Base-by-base conservation (phyloP, 2,888 invertebrate genomes). In the Apotomis capreana region DNA sequence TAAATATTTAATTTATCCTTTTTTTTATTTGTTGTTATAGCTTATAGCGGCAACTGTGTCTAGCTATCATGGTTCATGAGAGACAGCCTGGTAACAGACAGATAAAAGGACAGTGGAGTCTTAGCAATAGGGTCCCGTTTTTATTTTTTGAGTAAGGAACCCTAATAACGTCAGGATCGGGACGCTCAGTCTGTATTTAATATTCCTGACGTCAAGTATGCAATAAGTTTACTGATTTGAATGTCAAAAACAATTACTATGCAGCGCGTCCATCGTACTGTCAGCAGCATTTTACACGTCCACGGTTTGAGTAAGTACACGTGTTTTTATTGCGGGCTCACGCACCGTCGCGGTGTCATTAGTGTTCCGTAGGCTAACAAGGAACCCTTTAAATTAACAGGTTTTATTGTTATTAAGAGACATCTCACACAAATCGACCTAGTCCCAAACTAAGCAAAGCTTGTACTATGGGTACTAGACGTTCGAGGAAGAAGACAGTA, bases 281-380 rank as follows among this genome's bases (percentile, higher is more conserved):
- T 63, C 72, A 72, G 72, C 72, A 54, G 59, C 72, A 72, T 72
- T 72, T 72, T 72, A 72, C 51, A 52, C 52, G 68, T 57, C 67
- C 61, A 26, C 4, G 46, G 36, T 72, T 72, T 72, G 72, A 72
- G 68, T 26, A 26, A 72, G 71, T 64, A 52, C 26, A 26, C 55
- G 44, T 52, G 68, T 72, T 72, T 68, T 72, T 72, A 72, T 72
- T 40, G 68, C 44, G 49, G 71, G 51, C 72, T 63, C 72, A 69
- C 69, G 69, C 69, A 63, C 68, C 72, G 62, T 68, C 62, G 62
- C 40, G 57, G 15, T 54, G 62, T 68, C 63, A 63, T 72, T 68
- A 72, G 72, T 13, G 72, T 26, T 63, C 72, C 68, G 51, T 54
- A 5, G 2, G 8, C 10, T 5, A 15, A 5, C 9, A 49, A 3